Conservation (phyloP, 2,113 vertebrate species). For the Bos javanicus region DNA sequence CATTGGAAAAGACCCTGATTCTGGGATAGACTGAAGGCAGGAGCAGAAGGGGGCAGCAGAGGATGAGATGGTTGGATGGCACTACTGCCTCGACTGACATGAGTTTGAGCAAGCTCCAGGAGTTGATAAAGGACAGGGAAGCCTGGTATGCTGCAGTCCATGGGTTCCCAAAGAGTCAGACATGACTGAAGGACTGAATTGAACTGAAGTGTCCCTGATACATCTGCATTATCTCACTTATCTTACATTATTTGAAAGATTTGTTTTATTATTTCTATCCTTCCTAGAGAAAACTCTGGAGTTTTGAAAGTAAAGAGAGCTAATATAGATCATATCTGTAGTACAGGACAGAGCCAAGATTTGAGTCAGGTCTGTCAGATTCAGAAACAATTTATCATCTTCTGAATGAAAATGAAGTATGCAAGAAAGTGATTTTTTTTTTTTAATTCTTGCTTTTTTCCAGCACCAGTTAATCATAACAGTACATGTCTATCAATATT, state of each 20-base stretch:
- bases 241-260: not conserved
- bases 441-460: not conserved
- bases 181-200: not conserved
- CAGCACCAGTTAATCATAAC: not conserved
- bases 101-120: not conserved
- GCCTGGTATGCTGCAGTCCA: not conserved
- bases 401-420: not conserved
- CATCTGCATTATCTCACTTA: not conserved
- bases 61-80: not conserved
- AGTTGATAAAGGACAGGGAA: not conserved
- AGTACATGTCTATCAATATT: not conserved
- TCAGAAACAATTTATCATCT: not conserved
- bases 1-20: not conserved
- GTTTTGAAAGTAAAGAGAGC: not conserved
- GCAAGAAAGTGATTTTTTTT: not conserved
- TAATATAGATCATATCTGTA: not conserved
- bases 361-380: not conserved
- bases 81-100: rapidly evolving
- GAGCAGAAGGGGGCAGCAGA: not conserved
- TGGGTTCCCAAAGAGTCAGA: not conserved
- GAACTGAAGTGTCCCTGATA: not conserved
- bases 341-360: not conserved
- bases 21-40: not conserved
- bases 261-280: not conserved
- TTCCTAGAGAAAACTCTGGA: not conserved